Evolutionary conservation across 1,140 invertebrate genomes (phyloP).

Genomic region (Papilio xuthus): DNA sequence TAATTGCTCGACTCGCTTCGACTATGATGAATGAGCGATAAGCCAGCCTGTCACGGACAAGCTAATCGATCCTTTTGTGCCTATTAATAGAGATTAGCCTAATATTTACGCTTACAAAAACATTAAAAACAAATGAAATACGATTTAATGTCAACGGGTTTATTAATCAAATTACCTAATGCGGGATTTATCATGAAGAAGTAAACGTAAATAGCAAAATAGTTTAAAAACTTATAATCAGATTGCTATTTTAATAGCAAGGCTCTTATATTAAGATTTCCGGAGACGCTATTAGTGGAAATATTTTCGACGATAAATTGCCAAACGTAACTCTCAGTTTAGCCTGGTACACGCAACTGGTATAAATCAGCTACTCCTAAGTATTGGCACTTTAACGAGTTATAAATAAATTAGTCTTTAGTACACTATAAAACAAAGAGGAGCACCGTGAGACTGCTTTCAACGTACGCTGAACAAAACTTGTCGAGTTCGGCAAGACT

Average conservation of each 20-base stretch:
- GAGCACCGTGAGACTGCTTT: slow-evolving; percentile 13
- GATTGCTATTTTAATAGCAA: not conserved
- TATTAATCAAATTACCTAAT: not conserved
- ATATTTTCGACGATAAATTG: not conserved
- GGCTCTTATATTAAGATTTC: not conserved
- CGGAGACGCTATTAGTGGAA: not conserved
- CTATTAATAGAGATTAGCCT: slow-evolving; percentile 27
- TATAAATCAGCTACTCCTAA: not conserved
- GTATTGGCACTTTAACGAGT: not conserved
- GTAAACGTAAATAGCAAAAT: not conserved
- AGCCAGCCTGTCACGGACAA: slow-evolving; percentile 42
- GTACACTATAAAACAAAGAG: slow-evolving; percentile 5
- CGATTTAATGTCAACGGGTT: not conserved
- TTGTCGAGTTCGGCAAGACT: slow-evolving; percentile 10
- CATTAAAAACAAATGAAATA: slow-evolving; percentile 6
- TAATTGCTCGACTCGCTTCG: slow-evolving; percentile 34
- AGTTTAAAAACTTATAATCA: not conserved
- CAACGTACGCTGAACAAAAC: slow-evolving; percentile 1
- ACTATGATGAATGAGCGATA: slow-evolving; percentile 34
- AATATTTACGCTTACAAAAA: slow-evolving; percentile 6
- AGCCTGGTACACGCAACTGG: too few species aligned
- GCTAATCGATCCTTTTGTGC: slow-evolving; percentile 42
- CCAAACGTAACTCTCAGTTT: too few species aligned
- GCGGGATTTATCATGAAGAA: not conserved
- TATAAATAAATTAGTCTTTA: not conserved